Percentiles rank a stretch among this genome's conserved stretches.
These are phyloP conservation scores for Pituophis catenifer DNA, from an alignment of 2,113 vertebrate genomes.

Conservation along the genomic window DNA sequence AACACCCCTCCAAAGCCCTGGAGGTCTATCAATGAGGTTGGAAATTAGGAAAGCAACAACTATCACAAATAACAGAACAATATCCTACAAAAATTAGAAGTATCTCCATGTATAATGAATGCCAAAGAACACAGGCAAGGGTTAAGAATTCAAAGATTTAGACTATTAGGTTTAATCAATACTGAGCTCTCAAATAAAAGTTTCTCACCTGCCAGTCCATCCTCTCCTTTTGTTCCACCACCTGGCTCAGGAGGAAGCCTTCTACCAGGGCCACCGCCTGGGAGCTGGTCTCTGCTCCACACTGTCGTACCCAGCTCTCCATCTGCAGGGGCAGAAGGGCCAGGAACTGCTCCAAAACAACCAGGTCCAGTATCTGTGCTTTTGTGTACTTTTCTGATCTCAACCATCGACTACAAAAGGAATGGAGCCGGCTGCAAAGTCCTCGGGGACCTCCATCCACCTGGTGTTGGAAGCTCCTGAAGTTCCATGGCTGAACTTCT, in stretches of 20 bases:
- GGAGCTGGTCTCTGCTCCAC: neutral
- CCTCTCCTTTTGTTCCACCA: fast-evolving
- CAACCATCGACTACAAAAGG: neutral
- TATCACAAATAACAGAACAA: neutral
- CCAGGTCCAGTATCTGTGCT: neutral
- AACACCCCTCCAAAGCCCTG: neutral
- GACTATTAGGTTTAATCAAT: neutral
- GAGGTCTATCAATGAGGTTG: neutral
- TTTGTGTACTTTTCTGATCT: neutral
- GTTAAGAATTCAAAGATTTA: neutral
- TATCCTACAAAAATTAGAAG: neutral
- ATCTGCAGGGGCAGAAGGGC: neutral
- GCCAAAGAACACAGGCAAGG: neutral
- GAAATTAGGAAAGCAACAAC: neutral
- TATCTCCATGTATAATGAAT: neutral
- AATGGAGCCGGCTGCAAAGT: neutral
- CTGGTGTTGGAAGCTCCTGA: neutral
- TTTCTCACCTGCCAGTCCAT: neutral
- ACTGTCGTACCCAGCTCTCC: neutral
- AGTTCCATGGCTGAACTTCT: neutral
- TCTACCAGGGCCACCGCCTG: neutral
- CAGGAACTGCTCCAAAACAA: neutral
- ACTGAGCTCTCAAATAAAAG: neutral
- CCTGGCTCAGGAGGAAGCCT: neutral
- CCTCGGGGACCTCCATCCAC: neutral